Evolutionary conservation across 2,797 vertebrate species (phyloP).

Genomic region (Neosalanx taihuensis): DNA sequence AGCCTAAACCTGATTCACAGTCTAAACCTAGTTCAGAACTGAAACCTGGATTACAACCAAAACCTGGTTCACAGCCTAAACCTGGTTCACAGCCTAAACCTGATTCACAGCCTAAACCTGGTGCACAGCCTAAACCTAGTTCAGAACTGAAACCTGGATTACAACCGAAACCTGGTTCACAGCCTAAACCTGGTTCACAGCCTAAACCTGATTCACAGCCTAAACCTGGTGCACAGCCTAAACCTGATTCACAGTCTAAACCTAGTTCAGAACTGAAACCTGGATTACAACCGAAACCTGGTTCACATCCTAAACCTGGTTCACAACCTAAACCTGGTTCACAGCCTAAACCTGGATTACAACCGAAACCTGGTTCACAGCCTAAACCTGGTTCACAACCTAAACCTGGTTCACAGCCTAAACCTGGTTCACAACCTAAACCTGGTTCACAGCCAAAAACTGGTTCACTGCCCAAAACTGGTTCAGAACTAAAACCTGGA

Average conservation of each 20-base stretch:
- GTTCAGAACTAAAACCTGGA: slow-evolving; percentile 13
- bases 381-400: neutral
- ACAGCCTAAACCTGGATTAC: slow-evolving; percentile 36
- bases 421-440: slow-evolving; percentile 1
- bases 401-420: slow-evolving; percentile 19
- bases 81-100: neutral
- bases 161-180: neutral
- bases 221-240: neutral
- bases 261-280: neutral
- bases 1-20: slow-evolving; percentile 20
- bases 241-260: neutral
- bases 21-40: slow-evolving; percentile 25
- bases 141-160: neutral
- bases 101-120: slow-evolving; percentile 11
- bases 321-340: neutral
- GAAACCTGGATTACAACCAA: slow-evolving; percentile 19
- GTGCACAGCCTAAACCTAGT: slow-evolving; percentile 14
- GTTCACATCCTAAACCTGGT: neutral
- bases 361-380: neutral
- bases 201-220: slow-evolving; percentile 19
- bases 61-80: slow-evolving; percentile 13
- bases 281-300: neutral
- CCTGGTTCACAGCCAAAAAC: slow-evolving; percentile 9
- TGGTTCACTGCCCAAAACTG: neutral
- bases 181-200: slow-evolving; percentile 12